Evolutionary conservation across 2,113 vertebrate genomes (phyloP).

Genomic region (Callithrix jacchus): DNA sequence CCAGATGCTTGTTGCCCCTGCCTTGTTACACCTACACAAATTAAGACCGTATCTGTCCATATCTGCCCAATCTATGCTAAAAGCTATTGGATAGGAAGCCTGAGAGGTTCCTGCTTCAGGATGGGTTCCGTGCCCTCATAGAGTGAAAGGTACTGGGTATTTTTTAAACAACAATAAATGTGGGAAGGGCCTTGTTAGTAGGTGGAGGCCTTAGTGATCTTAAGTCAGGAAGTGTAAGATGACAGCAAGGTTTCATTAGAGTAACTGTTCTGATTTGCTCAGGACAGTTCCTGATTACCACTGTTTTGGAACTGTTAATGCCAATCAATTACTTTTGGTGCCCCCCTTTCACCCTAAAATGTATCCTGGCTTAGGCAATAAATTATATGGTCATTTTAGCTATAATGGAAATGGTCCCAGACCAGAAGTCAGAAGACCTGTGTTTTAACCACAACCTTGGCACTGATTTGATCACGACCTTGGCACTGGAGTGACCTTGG

Average conservation of each 20-base stretch:
- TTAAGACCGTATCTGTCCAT: background rate
- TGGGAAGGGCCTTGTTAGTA: background rate
- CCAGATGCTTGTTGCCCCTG: background rate
- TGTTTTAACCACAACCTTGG: background rate
- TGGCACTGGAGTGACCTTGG: background rate
- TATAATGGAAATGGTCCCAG: background rate
- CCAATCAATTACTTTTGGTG: background rate
- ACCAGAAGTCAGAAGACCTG: background rate
- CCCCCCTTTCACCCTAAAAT: background rate
- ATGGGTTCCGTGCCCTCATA: background rate
- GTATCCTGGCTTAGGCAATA: background rate
- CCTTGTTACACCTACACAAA: background rate
- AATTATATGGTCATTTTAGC: background rate
- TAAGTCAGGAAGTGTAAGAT: background rate
- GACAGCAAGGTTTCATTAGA: background rate
- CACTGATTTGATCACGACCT: background rate
- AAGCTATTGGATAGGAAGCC: background rate
- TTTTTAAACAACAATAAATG: background rate
- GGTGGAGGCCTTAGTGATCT: background rate
- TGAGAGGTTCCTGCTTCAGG: background rate
- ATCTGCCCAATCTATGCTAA: background rate
- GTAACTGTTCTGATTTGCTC: background rate
- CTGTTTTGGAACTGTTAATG: background rate
- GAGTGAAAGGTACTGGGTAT: background rate
- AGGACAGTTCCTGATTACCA: background rate